Percentiles rank a stretch among this genome's conserved stretches.
Evolutionary conservation across 2,888 invertebrate genomes (phyloP).

Genomic region (Escarpia spicata): DNA sequence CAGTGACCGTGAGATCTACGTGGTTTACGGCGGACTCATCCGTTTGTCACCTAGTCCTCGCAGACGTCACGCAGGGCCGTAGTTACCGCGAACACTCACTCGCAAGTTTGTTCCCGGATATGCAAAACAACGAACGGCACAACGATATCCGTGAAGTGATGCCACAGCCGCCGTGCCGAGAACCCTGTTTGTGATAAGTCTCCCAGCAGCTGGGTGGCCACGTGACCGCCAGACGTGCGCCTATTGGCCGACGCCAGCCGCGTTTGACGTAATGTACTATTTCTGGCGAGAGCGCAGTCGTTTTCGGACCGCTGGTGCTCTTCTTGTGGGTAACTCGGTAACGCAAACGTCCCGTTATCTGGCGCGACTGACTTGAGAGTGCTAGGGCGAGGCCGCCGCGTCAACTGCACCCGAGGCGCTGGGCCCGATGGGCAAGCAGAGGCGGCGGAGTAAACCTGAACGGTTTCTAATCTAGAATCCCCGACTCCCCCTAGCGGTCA

Average conservation of each 20-base stretch:
- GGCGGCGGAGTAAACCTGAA: not conserved
- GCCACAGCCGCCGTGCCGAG: not conserved
- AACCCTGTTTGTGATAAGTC: not conserved
- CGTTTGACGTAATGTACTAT: not conserved
- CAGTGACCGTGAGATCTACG: not conserved
- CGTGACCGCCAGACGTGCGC: conserved; percentile 3
- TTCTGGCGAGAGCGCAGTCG: not conserved
- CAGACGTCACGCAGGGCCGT: not conserved
- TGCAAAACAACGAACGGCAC: conserved; percentile 8
- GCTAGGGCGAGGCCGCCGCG: not conserved
- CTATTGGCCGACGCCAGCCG: not conserved
- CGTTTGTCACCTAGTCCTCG: not conserved
- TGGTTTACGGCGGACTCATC: not conserved
- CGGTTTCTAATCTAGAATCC: not conserved
- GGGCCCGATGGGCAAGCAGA: not conserved
- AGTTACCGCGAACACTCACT: not conserved
- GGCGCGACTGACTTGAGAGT: not conserved
- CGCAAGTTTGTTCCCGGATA: not conserved
- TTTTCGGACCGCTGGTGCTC: not conserved
- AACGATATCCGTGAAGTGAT: not conserved
- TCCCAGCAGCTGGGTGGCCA: not conserved
- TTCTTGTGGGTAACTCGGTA: conserved; percentile 5
- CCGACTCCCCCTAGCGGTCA: not conserved
- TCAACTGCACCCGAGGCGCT: not conserved
- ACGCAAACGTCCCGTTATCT: not conserved